Evolutionary conservation across 1,140 invertebrate species (phyloP).

Genomic region (Monomorium pharaonis): DNA sequence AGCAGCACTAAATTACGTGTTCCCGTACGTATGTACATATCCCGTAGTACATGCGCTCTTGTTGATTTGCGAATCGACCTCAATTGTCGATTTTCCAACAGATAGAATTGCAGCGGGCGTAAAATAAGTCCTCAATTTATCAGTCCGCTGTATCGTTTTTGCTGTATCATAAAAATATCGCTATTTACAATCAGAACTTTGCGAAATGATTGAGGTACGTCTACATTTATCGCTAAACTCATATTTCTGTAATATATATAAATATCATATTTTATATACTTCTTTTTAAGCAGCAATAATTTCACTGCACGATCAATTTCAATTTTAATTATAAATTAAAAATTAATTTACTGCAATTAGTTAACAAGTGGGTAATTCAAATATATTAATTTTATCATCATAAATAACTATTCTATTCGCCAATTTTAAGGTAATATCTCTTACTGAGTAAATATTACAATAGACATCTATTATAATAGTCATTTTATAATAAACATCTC

Average conservation of each 20-base stretch:
- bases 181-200: background rate
- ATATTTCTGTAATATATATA: background rate
- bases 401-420: background rate
- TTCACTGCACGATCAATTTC: too few species aligned
- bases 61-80: constrained; percentile 20
- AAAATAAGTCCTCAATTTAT: constrained; percentile 9
- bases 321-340: background rate
- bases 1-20: constrained; percentile 34
- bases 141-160: background rate
- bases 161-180: background rate
- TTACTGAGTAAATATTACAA: background rate
- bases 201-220: background rate
- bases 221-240: background rate
- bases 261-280: background rate
- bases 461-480: too few species aligned
- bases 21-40: background rate
- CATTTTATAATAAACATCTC: background rate
- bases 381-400: background rate
- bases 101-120: background rate
- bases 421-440: background rate
- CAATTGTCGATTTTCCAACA: constrained; percentile 30
- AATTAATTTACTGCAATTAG: background rate
- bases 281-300: too few species aligned
- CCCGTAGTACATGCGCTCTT: constrained; percentile 6
- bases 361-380: background rate